phyloP scores from a whole-genome alignment of 2,888 invertebrate species.

The Tenthredo livida region DNA sequence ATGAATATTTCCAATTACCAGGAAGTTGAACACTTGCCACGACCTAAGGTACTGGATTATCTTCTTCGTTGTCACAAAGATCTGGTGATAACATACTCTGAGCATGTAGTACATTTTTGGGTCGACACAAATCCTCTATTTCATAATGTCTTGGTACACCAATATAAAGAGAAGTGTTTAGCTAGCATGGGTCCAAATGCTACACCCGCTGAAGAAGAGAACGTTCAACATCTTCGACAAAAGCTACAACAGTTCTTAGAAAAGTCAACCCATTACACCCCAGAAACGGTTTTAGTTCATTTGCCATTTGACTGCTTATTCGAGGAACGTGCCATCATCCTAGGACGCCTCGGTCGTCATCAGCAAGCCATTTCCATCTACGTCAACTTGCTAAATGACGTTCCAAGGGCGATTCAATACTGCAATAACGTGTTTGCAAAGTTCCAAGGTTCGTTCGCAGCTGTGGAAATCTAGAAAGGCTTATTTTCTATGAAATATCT shows the following conservation, averaged over 20 bases:
- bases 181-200: constrained; percentile 71
- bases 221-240: constrained; percentile 80
- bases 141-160: constrained; percentile 94
- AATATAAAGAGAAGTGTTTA: constrained; percentile 88
- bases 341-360: constrained; percentile 94
- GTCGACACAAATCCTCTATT: constrained; percentile 90
- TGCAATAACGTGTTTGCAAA: constrained; percentile 86
- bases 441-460: constrained; percentile 69
- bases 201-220: constrained; percentile 77
- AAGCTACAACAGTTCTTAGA: constrained; percentile 90
- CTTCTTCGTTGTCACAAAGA: constrained; percentile 89
- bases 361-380: constrained; percentile 96
- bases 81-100: constrained; percentile 94
- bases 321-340: constrained; percentile 96
- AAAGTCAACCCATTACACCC: constrained; percentile 89
- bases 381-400: constrained; percentile 91
- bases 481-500: background rate
- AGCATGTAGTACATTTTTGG: constrained; percentile 96
- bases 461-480: constrained; percentile 11
- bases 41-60: constrained; percentile 93
- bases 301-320: constrained; percentile 92
- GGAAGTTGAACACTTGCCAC: constrained; percentile 93
- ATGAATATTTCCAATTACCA: constrained; percentile 70
- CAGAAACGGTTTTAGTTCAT: constrained; percentile 91
- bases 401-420: constrained; percentile 90